phyloP scores from a whole-genome alignment of 2,113 vertebrate species.

The Scortum barcoo region DNA sequence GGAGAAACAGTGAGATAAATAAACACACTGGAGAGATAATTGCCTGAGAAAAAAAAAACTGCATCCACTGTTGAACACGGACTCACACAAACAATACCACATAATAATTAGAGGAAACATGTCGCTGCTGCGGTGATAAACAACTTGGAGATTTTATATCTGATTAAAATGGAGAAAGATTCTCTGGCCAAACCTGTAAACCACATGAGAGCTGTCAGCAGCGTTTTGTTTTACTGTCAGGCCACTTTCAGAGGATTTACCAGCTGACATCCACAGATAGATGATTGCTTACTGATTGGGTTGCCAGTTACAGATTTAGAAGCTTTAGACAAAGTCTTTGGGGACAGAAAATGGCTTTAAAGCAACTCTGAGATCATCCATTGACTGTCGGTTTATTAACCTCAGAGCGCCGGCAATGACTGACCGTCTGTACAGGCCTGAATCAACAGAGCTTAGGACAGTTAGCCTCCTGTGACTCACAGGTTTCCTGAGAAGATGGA shows the following conservation, averaged over 20 bases:
- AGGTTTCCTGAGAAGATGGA: conserved; percentile 42
- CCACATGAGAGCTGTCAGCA: background rate
- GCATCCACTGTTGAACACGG: conserved; percentile 62
- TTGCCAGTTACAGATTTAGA: conserved; percentile 48
- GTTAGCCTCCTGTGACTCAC: conserved; percentile 38
- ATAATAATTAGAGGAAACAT: conserved; percentile 58
- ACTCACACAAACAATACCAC: conserved; percentile 59
- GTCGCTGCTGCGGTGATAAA: conserved; percentile 50
- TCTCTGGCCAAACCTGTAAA: conserved; percentile 2
- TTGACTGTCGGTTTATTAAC: conserved; percentile 53
- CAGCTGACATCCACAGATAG: conserved; percentile 21
- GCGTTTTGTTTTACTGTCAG: conserved; percentile 36
- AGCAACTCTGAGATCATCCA: conserved; percentile 47
- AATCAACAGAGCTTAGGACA: conserved; percentile 38
- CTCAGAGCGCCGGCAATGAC: conserved; percentile 43
- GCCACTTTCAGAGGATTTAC: conserved; percentile 35
- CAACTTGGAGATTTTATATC: conserved; percentile 44
- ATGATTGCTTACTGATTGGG: conserved; percentile 40
- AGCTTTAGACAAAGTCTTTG: conserved; percentile 30
- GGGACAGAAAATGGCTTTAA: conserved; percentile 45
- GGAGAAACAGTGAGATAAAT: conserved; percentile 69
- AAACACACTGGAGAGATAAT: conserved; percentile 70
- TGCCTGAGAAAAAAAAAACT: conserved; percentile 37
- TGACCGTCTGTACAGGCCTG: conserved; percentile 26
- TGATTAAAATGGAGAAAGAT: background rate